Percentiles rank a stretch among this genome's conserved stretches.
These are phyloP conservation scores for Therioaphis trifolii DNA, from an alignment of 2,888 invertebrate species.

Conservation along the genomic window DNA sequence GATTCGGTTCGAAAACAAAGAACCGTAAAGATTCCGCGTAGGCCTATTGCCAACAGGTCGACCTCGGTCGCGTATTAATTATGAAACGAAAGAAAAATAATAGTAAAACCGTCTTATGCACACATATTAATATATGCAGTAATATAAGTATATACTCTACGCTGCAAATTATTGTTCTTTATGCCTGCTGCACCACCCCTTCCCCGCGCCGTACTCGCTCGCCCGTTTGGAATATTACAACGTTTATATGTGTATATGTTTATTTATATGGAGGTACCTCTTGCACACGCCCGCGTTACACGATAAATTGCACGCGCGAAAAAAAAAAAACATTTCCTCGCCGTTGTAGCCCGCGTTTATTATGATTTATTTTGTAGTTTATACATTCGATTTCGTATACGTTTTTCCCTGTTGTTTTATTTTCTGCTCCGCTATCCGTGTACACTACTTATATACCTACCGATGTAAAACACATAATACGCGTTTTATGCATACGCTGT, in stretches of 20 bases:
- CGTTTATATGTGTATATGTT: background rate
- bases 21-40: conserved; percentile 34
- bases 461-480: background rate
- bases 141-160: background rate
- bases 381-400: background rate
- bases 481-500: background rate
- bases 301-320: background rate
- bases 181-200: too few species aligned
- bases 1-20: conserved; percentile 40
- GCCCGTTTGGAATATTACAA: background rate
- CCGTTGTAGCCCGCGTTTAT: background rate
- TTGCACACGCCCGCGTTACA: background rate
- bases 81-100: conserved; percentile 12
- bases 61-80: conserved; percentile 51
- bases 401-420: background rate
- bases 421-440: too few species aligned
- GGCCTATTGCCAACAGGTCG: conserved; percentile 52
- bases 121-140: background rate
- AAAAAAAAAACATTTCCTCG: background rate
- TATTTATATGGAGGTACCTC: background rate
- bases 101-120: background rate
- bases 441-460: too few species aligned
- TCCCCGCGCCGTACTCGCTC: background rate
- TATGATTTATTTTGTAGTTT: conserved; percentile 1
- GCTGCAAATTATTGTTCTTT: too few species aligned